These are phyloP conservation scores for Catocala nupta DNA, from an alignment of 2,888 invertebrate species.

Conservation along the genomic window DNA sequence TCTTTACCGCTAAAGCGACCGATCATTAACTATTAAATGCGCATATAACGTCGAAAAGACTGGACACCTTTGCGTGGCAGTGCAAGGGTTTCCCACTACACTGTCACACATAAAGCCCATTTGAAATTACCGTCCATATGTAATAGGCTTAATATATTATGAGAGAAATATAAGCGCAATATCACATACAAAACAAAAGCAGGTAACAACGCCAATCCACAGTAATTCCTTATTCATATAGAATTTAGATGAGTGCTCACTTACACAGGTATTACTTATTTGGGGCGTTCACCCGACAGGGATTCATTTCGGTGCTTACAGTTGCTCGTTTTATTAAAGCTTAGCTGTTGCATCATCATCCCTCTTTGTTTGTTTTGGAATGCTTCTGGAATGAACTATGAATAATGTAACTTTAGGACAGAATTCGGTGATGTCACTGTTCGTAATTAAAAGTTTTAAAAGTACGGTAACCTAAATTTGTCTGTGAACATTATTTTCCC, in stretches of 20 bases:
- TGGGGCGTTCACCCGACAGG: slow-evolving; percentile 32
- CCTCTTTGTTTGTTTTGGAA: slow-evolving; percentile 9
- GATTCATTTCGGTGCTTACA: slow-evolving; percentile 36
- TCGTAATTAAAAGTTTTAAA: too few species aligned
- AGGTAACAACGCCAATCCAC: slow-evolving; percentile 36
- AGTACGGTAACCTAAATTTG: too few species aligned
- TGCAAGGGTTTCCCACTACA: too few species aligned
- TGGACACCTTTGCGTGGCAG: too few species aligned
- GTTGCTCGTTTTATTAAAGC: slow-evolving; percentile 20
- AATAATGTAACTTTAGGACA: not conserved
- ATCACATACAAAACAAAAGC: slow-evolving; percentile 28
- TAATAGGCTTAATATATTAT: too few species aligned
- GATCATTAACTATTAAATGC: too few species aligned
- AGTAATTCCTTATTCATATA: slow-evolving; percentile 59
- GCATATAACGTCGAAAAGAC: too few species aligned
- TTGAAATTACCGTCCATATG: too few species aligned
- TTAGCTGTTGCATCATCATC: slow-evolving; percentile 2
- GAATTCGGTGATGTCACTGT: not conserved
- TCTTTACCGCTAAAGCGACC: too few species aligned
- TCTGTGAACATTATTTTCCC: too few species aligned
- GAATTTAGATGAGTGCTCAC: slow-evolving; percentile 46
- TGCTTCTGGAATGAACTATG: slow-evolving; percentile 8
- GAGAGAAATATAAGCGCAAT: slow-evolving; percentile 22
- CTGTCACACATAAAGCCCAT: too few species aligned
- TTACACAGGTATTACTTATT: slow-evolving; percentile 40